phyloP scores from a whole-genome alignment of 2,888 invertebrate genomes.

The Andrena bicolor region DNA sequence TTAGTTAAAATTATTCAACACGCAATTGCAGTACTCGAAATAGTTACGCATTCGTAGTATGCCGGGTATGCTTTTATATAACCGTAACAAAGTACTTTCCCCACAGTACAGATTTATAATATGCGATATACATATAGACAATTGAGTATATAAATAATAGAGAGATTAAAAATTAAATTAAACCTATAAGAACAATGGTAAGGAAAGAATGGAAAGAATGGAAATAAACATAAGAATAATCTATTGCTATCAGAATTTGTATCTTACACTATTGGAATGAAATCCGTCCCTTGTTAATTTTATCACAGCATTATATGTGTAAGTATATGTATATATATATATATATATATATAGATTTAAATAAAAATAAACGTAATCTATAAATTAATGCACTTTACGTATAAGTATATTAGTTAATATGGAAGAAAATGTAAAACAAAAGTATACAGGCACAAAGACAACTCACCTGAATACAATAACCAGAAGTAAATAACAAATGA shows the following conservation, averaged over 20 bases:
- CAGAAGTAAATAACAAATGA: slow-evolving; percentile 81
- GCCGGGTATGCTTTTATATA: slow-evolving; percentile 2
- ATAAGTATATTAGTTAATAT: neutral
- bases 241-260: slow-evolving; percentile 14
- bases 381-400: too few species aligned
- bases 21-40: neutral
- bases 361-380: too few species aligned
- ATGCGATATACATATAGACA: neutral
- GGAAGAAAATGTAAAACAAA: slow-evolving; percentile 24
- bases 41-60: slow-evolving; percentile 2
- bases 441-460: slow-evolving; percentile 59
- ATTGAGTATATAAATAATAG: slow-evolving; percentile 1
- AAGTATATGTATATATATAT: too few species aligned
- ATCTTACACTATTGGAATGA: slow-evolving; percentile 3
- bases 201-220: neutral
- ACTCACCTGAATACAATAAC: slow-evolving; percentile 81
- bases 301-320: neutral
- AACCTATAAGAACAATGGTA: slow-evolving; percentile 1
- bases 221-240: slow-evolving; percentile 20
- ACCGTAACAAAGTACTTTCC: slow-evolving; percentile 15
- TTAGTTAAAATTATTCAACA: slow-evolving; percentile 35
- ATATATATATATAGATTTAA: too few species aligned
- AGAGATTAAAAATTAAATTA: neutral
- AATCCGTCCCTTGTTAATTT: neutral
- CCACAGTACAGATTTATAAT: slow-evolving; percentile 13